Conservation (phyloP, 1,140 invertebrate genomes). For the Pantala flavescens region DNA sequence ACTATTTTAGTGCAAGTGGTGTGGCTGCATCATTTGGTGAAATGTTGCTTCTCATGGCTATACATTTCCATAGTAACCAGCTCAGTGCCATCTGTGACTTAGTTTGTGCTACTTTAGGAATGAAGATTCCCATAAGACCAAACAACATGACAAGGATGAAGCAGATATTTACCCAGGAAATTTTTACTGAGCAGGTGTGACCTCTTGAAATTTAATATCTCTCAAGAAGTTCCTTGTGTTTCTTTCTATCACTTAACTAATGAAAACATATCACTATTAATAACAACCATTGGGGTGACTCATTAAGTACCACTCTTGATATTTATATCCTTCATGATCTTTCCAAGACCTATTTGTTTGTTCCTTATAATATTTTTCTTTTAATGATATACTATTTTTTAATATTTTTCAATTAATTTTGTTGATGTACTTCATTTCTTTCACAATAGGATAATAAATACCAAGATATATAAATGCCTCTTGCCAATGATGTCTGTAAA, state of each 20-base stretch:
- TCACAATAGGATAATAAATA: too few relatives aligned
- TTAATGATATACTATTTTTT: too few relatives aligned
- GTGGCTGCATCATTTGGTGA: slow-evolving; percentile 85
- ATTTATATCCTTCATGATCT: too few relatives aligned
- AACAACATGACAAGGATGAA: slow-evolving; percentile 87
- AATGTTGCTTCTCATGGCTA: slow-evolving; percentile 90
- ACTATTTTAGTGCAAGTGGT: slow-evolving; percentile 55
- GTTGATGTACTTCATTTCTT: too few relatives aligned
- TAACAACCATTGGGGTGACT: slow-evolving; percentile 12
- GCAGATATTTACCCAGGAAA: slow-evolving; percentile 91
- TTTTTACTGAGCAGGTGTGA: slow-evolving; percentile 87
- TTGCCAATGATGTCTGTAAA: too few relatives aligned
- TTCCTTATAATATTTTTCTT: too few relatives aligned
- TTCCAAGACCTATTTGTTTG: too few relatives aligned
- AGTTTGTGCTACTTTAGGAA: slow-evolving; percentile 86
- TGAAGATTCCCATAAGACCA: slow-evolving; percentile 86
- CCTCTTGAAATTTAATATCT: neutral
- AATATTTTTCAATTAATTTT: too few relatives aligned
- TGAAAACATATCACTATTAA: slow-evolving; percentile 12
- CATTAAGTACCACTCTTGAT: too few relatives aligned
- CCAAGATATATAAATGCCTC: too few relatives aligned
- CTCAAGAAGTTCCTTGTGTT: too few relatives aligned
- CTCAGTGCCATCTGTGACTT: slow-evolving; percentile 82
- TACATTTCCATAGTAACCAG: slow-evolving; percentile 94
- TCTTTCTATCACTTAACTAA: slow-evolving; percentile 12